Conservation (phyloP, 2,797 vertebrate species). For the Bovichtus diacanthus region DNA sequence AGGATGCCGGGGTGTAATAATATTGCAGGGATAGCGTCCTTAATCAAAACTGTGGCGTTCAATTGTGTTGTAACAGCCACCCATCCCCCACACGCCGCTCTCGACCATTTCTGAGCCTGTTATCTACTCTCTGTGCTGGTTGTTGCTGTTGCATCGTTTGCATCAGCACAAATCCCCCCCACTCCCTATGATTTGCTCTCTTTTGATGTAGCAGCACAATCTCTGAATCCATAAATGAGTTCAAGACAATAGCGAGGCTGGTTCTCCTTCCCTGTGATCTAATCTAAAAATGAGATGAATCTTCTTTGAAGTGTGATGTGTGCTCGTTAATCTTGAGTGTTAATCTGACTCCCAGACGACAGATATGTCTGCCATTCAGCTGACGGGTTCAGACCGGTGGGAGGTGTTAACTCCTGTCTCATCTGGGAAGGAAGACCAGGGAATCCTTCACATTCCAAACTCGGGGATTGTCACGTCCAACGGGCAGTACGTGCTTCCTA, state of each 20-base stretch:
- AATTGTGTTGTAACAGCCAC: conserved; percentile 65
- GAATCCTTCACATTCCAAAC: conserved; percentile 94
- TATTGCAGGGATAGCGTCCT: conserved; percentile 37
- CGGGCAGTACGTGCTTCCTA: conserved; percentile 97
- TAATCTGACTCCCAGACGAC: conserved; percentile 86
- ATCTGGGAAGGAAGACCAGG: conserved; percentile 94
- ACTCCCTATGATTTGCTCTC: not conserved
- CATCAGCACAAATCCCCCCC: conserved; percentile 22
- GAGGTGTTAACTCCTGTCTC: conserved; percentile 95
- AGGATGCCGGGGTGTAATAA: conserved; percentile 31
- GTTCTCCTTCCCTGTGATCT: conserved; percentile 7
- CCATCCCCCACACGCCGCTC: conserved; percentile 75
- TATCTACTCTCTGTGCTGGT: conserved; percentile 42
- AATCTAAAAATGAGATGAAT: conserved; percentile 16
- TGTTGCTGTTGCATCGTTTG: conserved; percentile 34
- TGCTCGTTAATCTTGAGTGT: conserved; percentile 36
- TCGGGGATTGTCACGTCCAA: conserved; percentile 94
- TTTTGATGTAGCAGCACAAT: not conserved
- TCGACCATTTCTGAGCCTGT: conserved; percentile 57
- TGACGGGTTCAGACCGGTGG: conserved; percentile 96
- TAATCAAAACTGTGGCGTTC: conserved; percentile 66
- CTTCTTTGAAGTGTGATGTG: conserved; percentile 14
- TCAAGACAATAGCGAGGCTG: not conserved
- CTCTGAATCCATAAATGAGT: not conserved
- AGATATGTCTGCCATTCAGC: conserved; percentile 95